Conservation (phyloP, 23 tunicate species). For the Ciona savignyi region DNA sequence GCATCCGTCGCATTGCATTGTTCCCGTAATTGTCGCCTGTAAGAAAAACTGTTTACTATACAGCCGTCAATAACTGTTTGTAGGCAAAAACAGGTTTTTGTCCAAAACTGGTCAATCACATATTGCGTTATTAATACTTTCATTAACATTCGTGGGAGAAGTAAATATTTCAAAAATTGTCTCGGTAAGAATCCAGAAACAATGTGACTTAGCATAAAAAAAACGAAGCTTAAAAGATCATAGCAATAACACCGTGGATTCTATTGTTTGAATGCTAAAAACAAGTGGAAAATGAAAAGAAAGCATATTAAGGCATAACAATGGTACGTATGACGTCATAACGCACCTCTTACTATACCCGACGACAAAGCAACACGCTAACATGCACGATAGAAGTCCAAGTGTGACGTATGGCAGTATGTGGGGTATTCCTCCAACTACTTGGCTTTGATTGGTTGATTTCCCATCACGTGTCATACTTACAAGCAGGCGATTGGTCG, state of each 20-base stretch:
- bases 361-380: conserved; percentile 19
- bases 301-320: background rate
- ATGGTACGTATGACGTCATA: background rate
- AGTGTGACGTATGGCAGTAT: conserved; percentile 13
- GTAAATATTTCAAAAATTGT: too few species aligned
- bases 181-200: too few species aligned
- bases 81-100: too few species aligned
- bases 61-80: too few species aligned
- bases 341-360: conserved; percentile 14
- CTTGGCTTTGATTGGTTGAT: background rate
- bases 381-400: conserved; percentile 18
- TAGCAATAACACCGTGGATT: too few species aligned
- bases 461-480: background rate
- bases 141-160: too few species aligned
- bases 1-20: background rate
- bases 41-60: too few species aligned
- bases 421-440: background rate
- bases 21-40: background rate
- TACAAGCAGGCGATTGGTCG: conserved; percentile 1
- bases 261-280: background rate
- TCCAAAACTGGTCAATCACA: too few species aligned
- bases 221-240: too few species aligned
- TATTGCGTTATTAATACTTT: too few species aligned
- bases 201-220: too few species aligned
- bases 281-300: background rate